Base-by-base conservation (phyloP, 2,113 vertebrate genomes). In the Cercopithecus mona region DNA sequence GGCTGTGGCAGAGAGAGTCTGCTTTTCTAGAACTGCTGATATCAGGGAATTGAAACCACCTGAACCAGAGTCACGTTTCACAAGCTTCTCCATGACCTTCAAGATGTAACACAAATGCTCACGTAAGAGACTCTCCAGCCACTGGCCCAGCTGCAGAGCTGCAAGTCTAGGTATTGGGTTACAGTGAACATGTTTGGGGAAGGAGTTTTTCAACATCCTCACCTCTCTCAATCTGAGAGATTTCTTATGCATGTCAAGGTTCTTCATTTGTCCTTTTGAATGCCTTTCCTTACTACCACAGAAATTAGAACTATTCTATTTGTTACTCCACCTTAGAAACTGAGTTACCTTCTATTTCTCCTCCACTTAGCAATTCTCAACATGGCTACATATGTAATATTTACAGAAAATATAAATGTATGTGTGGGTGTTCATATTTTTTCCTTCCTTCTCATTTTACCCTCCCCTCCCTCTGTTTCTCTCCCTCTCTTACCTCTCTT, bases 51-150 rank as follows among this genome's bases (percentile, higher is more conserved):
- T 72, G 9, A 98, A 94, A 35, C 97, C 93, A 43, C 96, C 79
- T 0, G 95, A 90, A 0, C 92, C 94, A 0, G 95, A 75, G 57
- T 92, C 94, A 3, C 48, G 43, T 91, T 97, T 98, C 92, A 99
- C 98, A 30, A 98, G 97, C 52, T 89, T 83, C 98, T 99, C 98
- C 98, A 98, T 96, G 35, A 81, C 97, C 98, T 99, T 97, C 78
- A 89, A 93, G 83, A 96, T 38, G 48, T 5, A 83, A 55, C 87
- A 98, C 89, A 18, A 4, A 88, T 52, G 88, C 2, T 7, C n/a
- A 45, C 0, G 1, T 66, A 2, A 93, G 80, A 55, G 66, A 75
- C 10, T 18, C 13, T 23, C 48, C 57, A 27, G 78, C 68, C 22
- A 4, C 8, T 3, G 3, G 92, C 43, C 59, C 20, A 8, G 68